These are phyloP conservation scores for Amazona vittata DNA, from an alignment of 2,113 vertebrate species.

Conservation along the genomic window DNA sequence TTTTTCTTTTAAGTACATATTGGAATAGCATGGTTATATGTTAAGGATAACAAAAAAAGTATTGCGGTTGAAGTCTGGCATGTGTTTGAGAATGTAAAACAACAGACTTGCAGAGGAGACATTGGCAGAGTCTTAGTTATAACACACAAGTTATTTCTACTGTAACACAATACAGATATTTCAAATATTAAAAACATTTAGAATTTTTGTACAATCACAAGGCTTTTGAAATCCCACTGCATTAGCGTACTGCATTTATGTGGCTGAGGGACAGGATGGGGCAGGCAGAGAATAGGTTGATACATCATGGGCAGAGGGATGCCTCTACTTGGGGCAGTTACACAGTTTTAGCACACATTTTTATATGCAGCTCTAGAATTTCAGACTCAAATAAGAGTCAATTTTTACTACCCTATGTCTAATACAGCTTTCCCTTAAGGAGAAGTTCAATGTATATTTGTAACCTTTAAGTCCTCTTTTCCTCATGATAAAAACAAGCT, in stretches of 20 bases:
- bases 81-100: conserved; percentile 15
- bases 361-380: neutral
- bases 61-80: conserved; percentile 9
- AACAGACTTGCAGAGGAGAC: neutral
- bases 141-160: neutral
- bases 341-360: neutral
- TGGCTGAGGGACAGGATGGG: neutral
- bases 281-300: neutral
- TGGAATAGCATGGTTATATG: neutral
- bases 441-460: neutral
- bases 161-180: conserved; percentile 5
- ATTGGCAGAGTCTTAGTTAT: neutral
- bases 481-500: neutral
- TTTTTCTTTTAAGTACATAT: neutral
- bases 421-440: neutral
- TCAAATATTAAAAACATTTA: neutral
- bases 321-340: neutral
- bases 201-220: neutral
- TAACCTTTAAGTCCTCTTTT: neutral
- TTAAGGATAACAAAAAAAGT: neutral
- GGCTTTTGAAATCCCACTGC: neutral
- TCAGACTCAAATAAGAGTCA: neutral
- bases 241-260: neutral
- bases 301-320: neutral
- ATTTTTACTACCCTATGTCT: neutral